Base-by-base conservation (phyloP, 2,888 invertebrate species). In the Drosophila peninsularis region DNA sequence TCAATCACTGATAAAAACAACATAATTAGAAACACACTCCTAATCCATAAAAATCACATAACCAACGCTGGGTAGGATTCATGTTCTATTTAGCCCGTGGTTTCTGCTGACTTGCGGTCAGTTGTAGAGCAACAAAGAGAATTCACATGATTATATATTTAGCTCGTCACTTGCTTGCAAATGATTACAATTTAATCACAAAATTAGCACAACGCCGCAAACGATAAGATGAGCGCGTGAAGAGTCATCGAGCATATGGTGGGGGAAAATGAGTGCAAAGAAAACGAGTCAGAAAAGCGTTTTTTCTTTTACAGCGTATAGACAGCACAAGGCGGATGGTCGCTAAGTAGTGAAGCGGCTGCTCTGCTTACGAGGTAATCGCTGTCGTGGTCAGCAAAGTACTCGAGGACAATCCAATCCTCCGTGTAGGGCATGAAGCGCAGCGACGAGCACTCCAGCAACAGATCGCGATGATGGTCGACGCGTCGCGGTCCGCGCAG, bases 381-480 rank as follows among this genome's bases (percentile, higher is more conserved):
- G 66, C 64, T 75, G 30, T 90, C 89, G 73, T 92, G 92, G 83
- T 92, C 90, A 11, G 81, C 79, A 80, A 92, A 91, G 63, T 91
- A 90, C 66, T 91, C 92, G 44, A 88, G 74, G 34, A 88, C 85
- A 73, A 91, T 90, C 91, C 92, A 91, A 53, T 90, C 89, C 27
- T 78, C 87, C 21, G 85, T 82, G 62, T 89, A 89, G 4, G 73
- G 83, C 61, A 74, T 74, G 53, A 72, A 90, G 5, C 73, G 66
- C 52, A 89, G 54, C 34, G 80, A 65, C 14, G 90, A 83, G 44
- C 82, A 78, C 27, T 82, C 60, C 61, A 65, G 67, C 49, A 90
- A 63, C 11, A 90, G 77, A 79, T 91, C 90, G 44, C 81, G 79
- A 65, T 80, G 76, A 36, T 78, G 72, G 63, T 90, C 89, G 7